A percentile compares a stretch with the other conserved stretches of the same genome.
Evolutionary conservation across 2,113 vertebrate species (phyloP).

Genomic region (Erpornis zantholeuca): DNA sequence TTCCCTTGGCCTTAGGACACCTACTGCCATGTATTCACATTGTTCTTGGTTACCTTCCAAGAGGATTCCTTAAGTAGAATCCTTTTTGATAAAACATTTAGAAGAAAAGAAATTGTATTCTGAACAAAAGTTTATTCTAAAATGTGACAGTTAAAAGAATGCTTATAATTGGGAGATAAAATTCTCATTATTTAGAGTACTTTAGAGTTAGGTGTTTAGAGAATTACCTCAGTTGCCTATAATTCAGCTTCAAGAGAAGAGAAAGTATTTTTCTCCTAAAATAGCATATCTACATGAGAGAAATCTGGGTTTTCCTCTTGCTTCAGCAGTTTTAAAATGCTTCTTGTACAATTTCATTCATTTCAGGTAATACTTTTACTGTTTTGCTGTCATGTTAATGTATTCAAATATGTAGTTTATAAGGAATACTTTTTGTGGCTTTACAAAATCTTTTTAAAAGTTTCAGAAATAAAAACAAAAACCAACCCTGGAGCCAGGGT

Average conservation of each 20-base stretch:
- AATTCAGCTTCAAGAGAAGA: neutral
- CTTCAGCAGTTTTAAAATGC: neutral
- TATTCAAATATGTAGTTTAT: neutral
- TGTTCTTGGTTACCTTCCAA: neutral
- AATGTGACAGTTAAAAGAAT: neutral
- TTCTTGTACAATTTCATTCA: neutral
- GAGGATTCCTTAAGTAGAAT: neutral
- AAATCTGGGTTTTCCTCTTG: neutral
- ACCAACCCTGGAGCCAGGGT: fast-evolving
- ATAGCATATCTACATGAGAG: neutral
- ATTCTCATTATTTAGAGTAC: neutral
- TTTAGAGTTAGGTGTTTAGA: neutral
- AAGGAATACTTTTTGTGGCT: neutral
- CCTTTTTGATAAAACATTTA: neutral
- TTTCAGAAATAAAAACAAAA: neutral
- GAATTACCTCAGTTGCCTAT: neutral
- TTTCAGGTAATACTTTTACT: neutral
- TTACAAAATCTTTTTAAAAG: neutral
- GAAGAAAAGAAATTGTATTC: neutral
- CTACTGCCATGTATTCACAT: neutral
- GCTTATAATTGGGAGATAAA: neutral
- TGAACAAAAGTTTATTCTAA: neutral
- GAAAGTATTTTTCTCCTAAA: neutral
- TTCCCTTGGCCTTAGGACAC: neutral
- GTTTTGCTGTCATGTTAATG: neutral